Evolutionary conservation across 2,113 vertebrate species (phyloP), one percentile per base, ranked within the genome.

Genomic region (Eleginops maclovinus): DNA sequence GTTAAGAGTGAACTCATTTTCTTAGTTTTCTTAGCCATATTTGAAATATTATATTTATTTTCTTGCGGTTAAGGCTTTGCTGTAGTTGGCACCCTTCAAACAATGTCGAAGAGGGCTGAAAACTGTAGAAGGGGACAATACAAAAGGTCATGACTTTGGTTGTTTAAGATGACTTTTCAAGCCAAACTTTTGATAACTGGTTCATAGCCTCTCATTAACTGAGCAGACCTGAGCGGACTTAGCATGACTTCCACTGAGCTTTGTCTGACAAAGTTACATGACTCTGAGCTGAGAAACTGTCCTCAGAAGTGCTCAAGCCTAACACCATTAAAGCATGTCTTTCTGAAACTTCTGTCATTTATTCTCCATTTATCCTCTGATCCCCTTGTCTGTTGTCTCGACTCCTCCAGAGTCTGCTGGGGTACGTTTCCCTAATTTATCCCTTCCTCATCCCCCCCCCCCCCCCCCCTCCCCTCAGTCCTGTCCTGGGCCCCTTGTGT

Each of bases 291-390:
- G 21, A 81, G 66, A 87, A 65, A 68, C 21, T 41, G 67, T 55
- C 61, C 60, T 79, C 55, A 59, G 70, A 88, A 88, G 82, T 77
- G 65, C 68, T 90, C 82, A 67, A 83, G 62, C 84, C 83, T 92
- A 92, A 93, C 82, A 89, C 89, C 90, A 91, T 93, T 93, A 89
- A 91, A 92, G 83, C 90, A 89, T 91, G 87, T 85, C 87, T 68
- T 86, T 70, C 79, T 84, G 47, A 84, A 88, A 90, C 77, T 75
- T 87, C 56, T 62, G 76, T 86, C 86, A 87, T 91, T 89, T 88
- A 76, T 76, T 78, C 83, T 79, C 75, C 77, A 81, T 88, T 88
- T 82, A 86, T 85, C 61, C 83, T 66, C 78, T 89, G 82, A 92
- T 91, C 89, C 89, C 40, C 61, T 79, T 69, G 56, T 81, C 84